phyloP scores from a whole-genome alignment of 2,797 vertebrate species.

The Tokudaia muenninki region DNA sequence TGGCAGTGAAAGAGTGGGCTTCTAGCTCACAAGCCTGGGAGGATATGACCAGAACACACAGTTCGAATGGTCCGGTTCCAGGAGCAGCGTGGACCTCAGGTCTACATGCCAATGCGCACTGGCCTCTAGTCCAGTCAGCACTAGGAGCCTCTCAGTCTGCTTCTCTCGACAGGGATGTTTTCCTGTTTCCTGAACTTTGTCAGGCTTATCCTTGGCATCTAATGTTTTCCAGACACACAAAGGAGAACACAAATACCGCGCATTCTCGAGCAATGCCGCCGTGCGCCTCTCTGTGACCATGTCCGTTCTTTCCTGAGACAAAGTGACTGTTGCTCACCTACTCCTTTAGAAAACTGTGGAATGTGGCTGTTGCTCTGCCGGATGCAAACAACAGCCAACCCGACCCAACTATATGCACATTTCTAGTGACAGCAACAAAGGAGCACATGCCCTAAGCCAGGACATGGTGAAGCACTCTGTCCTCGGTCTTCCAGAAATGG shows the following conservation, averaged over 20 bases:
- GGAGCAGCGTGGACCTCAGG: not conserved
- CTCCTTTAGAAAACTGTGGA: not conserved
- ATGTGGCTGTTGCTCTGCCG: not conserved
- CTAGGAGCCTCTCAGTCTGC: not conserved
- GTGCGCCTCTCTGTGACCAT: not conserved
- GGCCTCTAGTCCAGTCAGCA: not conserved
- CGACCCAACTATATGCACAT: not conserved
- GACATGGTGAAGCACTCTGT: not conserved
- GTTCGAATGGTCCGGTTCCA: not conserved
- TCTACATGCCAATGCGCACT: not conserved
- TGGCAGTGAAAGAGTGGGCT: not conserved
- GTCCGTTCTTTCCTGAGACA: not conserved
- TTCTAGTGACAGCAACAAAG: not conserved
- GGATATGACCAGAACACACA: not conserved
- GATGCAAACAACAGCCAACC: not conserved
- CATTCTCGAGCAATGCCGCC: not conserved
- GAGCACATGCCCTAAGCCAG: not conserved
- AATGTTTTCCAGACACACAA: not conserved
- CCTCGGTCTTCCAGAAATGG: not conserved
- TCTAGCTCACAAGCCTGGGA: not conserved
- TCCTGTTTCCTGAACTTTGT: not conserved
- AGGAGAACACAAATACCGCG: not conserved
- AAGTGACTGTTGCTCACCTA: not conserved
- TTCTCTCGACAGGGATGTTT: not conserved
- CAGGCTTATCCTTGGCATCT: not conserved